These are phyloP conservation scores for Ammodytes dubius DNA, from an alignment of 2,113 vertebrate genomes.

Conservation along the genomic window DNA sequence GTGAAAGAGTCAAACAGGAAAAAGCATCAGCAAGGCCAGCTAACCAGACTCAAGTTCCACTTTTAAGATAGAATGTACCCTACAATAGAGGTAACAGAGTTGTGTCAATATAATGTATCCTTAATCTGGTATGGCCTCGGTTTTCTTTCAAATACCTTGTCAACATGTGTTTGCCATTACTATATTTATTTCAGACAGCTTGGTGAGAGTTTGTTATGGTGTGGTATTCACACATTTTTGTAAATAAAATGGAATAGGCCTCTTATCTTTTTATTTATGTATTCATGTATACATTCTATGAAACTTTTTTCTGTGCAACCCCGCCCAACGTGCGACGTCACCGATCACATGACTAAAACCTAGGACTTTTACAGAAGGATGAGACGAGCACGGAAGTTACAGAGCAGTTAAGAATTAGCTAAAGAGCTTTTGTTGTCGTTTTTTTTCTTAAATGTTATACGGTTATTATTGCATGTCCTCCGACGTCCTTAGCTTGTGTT, in stretches of 20 bases:
- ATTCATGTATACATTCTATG: neutral
- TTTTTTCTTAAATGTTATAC: neutral
- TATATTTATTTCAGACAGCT: neutral
- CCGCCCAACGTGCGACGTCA: neutral
- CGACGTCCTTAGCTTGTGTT: rapidly evolving
- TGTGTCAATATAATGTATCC: neutral
- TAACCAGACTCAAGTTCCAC: constrained; percentile 36
- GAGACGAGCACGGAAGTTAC: neutral
- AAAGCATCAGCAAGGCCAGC: constrained; percentile 10
- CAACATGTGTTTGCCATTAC: neutral
- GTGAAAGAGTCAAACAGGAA: constrained; percentile 44
- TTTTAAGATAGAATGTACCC: constrained; percentile 20
- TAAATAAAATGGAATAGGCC: no score
- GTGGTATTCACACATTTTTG: neutral
- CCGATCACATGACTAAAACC: neutral
- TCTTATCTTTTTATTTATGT: neutral
- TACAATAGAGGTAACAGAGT: neutral
- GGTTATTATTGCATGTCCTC: rapidly evolving
- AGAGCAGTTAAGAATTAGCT: neutral
- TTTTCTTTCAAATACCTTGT: neutral
- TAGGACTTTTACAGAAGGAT: constrained; percentile 5
- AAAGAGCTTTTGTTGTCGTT: rapidly evolving
- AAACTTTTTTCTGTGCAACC: neutral
- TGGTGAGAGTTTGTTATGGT: neutral
- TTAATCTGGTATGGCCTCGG: neutral